Base-by-base conservation (phyloP, 2,797 vertebrate genomes). In the Acanthornis magna region DNA sequence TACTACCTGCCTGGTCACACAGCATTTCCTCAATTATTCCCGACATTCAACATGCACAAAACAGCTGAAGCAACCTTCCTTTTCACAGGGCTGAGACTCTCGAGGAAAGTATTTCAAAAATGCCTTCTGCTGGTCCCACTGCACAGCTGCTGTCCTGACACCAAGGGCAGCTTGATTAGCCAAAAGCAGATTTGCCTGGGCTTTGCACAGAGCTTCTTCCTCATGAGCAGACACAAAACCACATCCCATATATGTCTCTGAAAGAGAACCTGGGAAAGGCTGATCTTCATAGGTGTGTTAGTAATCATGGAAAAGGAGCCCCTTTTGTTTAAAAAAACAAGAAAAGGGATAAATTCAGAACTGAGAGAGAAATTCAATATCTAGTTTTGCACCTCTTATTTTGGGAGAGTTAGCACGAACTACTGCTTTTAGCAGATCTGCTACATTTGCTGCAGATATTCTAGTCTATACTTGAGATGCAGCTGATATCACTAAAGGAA, bases 91-190 rank as follows among this genome's bases (percentile, higher is more conserved):
- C 53, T 36, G 29, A 74, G 45, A 45, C 66, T 60, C 81, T 88
- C 0, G 0, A 91, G 40, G 50, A 63, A 90, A 74, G 13, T 4
- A 67, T 77, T 91, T 85, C 0, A 89, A 50, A 93, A 89, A 87
- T 62, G 74, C 36, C 60, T 95, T 92, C 51, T 77, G 53, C 15
- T 57, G 53, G 32, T 82, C 42, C 32, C 53, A 7, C 7, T 17
- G 57, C 88, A 91, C 84, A 93, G 84, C 63, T 91, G 86, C 74
- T 88, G 84, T 53, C 72, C 84, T 87, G 63, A 91, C 63, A 86
- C 36, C 13, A 30, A 40, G 60, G 51, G 45, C 36, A 50, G 48
- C 57, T 29, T 18, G 40, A 72, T 22, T 26, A 78, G 48, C 26
- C 10, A 34, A 77, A 85, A 61, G 60, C n/a, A 71, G 32, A 43